Evolutionary conservation across 2,888 invertebrate species (phyloP).

Genomic region (Patella pellucida): DNA sequence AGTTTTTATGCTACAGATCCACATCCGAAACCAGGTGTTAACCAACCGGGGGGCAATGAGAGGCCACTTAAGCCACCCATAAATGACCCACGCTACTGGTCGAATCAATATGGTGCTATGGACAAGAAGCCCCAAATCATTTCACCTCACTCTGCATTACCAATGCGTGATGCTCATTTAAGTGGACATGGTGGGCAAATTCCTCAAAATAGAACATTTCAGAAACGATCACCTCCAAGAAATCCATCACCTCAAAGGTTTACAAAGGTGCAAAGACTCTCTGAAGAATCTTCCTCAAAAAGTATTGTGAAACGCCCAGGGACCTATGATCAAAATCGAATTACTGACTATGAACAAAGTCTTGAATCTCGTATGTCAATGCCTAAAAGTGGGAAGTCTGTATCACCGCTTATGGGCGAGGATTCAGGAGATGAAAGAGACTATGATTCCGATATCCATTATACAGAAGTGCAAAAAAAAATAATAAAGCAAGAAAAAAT

Average conservation of each 20-base stretch:
- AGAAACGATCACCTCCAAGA: neutral
- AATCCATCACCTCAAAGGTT: neutral
- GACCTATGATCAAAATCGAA: neutral
- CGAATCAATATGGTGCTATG: too few species aligned
- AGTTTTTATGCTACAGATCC: conserved; percentile 6
- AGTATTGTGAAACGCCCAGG: neutral
- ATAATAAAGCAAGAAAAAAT: neutral
- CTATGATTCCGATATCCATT: too few species aligned
- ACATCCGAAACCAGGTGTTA: neutral
- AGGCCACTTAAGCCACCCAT: too few species aligned
- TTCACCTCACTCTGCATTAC: too few species aligned
- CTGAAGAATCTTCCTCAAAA: neutral
- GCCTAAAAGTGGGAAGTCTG: neutral
- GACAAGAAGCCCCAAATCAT: too few species aligned
- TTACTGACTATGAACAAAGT: neutral
- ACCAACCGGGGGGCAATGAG: too few species aligned
- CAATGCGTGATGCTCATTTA: too few species aligned
- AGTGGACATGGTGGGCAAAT: too few species aligned
- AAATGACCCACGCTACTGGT: too few species aligned
- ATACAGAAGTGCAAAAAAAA: neutral
- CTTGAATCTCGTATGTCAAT: neutral
- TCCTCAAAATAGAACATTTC: neutral
- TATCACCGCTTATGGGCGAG: neutral
- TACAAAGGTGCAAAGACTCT: neutral
- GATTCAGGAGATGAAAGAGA: neutral